Percentiles rank a stretch among this genome's conserved stretches.
These are phyloP conservation scores for Heterodera schachtii DNA, from an alignment of 1,140 invertebrate species.

Conservation along the genomic window DNA sequence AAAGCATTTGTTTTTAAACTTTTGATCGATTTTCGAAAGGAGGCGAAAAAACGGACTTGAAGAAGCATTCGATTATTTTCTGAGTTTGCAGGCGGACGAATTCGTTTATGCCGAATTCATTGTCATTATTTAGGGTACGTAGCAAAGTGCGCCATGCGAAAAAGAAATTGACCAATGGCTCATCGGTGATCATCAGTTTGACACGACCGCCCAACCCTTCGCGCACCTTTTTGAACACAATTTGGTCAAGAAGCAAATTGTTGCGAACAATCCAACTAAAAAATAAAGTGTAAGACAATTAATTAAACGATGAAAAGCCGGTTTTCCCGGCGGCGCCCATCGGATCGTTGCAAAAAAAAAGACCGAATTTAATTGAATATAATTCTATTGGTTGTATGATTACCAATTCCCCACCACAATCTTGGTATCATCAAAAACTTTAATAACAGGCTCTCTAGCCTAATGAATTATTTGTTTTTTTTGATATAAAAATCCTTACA, in stretches of 20 bases:
- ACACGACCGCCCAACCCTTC: conserved; percentile 82
- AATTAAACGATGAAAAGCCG: too few relatives aligned
- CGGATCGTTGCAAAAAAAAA: too few relatives aligned
- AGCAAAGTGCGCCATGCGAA: conserved; percentile 75
- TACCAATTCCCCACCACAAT: too few relatives aligned
- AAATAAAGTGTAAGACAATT: too few relatives aligned
- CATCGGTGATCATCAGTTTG: conserved; percentile 83
- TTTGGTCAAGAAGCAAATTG: conserved; percentile 55
- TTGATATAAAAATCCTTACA: too few relatives aligned
- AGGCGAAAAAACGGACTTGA: conserved; percentile 22
- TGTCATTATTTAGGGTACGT: conserved; percentile 69
- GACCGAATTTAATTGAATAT: too few relatives aligned
- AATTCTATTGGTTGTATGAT: too few relatives aligned
- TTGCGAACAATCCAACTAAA: conserved; percentile 58
- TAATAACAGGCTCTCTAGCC: too few relatives aligned
- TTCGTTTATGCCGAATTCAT: background rate
- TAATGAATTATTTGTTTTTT: too few relatives aligned
- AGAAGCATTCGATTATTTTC: conserved; percentile 26
- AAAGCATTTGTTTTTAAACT: background rate
- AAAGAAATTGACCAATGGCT: conserved; percentile 26
- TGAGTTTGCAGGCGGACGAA: conserved; percentile 19
- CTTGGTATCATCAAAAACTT: too few relatives aligned
- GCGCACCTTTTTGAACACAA: conserved; percentile 64
- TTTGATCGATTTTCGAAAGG: conserved; percentile 31
- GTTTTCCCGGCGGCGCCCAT: too few relatives aligned